Evolutionary conservation across 23 tunicate genomes (phyloP), one percentile per base, ranked within the genome.

Genomic region (Botrylloides violaceus): DNA sequence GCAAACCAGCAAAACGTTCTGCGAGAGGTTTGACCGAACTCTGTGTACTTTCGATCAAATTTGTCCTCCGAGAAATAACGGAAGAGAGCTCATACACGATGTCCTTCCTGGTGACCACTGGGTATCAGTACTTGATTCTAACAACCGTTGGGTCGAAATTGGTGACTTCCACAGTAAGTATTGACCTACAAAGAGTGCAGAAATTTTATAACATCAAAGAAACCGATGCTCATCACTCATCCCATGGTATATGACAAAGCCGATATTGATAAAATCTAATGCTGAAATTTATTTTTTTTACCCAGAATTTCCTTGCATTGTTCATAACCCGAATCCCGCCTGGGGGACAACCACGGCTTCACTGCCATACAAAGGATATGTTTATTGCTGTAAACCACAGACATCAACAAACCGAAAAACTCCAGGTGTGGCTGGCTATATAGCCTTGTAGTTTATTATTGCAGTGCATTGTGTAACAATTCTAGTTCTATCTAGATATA

Each of bases 1-100:
- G 74, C 43, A 68, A 5, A 68, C 25, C 25, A 36, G 49, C 4
- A 68, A 68, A 68, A 68, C 74, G 15, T 68, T 68, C n/a, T 68
- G 74, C 29, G 26, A 1, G 22, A 15, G 21, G 6, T 23, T 36
- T 5, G 74, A 43, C 24, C 43, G 26, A 3, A 43, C 36, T 32
- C 28, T 68, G 0, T 68, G 74, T 38, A 20, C 49, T 20, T 36
- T 43, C 0, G 26, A 39, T 26, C 29, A 68, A 20, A 19, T 68
- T 23, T 68, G 74, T 25, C 1, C 56, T 4, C 25, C 7, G 5
- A 68, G 22, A 21, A 1, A 1, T 19, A 56, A 32, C 9, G 74
- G 74, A 24, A 35, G 58, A 12, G 30, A 37, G n/a, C 21, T 37
- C n/a, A 68, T 37, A 12, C 32, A 37, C 7, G 74, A 68, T 28